Conservation (phyloP, 2,113 vertebrate genomes). For the Aptenodytes patagonicus region DNA sequence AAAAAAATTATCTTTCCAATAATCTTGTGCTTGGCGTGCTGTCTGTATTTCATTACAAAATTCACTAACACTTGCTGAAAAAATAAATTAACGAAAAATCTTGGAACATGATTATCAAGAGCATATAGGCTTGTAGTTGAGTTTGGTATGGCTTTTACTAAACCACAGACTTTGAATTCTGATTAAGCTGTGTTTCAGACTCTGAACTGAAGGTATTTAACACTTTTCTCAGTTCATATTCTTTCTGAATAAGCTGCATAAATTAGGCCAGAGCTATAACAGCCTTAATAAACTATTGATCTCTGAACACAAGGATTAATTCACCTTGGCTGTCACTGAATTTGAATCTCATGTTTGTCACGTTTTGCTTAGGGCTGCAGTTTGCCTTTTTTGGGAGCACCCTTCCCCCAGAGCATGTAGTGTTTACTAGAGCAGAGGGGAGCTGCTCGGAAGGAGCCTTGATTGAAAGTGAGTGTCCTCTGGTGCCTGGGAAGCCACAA, state of each 20-base stretch:
- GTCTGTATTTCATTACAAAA: not conserved
- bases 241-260: not conserved
- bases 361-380: not conserved
- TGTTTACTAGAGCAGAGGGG: not conserved
- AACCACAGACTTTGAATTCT: not conserved
- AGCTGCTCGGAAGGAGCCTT: not conserved
- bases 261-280: not conserved
- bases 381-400: not conserved
- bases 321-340: not conserved
- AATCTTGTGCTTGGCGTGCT: not conserved
- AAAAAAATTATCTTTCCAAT: not conserved
- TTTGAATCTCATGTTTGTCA: not conserved
- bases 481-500: not conserved
- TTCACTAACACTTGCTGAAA: not conserved
- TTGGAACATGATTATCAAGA: not conserved
- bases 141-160: not conserved
- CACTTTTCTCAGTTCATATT: not conserved
- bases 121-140: not conserved
- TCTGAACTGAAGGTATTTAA: not conserved
- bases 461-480: not conserved
- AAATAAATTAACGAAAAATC: not conserved
- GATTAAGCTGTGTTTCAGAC: not conserved
- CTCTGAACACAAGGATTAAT: not conserved
- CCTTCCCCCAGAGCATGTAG: not conserved
- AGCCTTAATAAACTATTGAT: not conserved